These are phyloP conservation scores for Periophthalmus modestus DNA, from an alignment of 2,113 vertebrate species.

Conservation along the genomic window DNA sequence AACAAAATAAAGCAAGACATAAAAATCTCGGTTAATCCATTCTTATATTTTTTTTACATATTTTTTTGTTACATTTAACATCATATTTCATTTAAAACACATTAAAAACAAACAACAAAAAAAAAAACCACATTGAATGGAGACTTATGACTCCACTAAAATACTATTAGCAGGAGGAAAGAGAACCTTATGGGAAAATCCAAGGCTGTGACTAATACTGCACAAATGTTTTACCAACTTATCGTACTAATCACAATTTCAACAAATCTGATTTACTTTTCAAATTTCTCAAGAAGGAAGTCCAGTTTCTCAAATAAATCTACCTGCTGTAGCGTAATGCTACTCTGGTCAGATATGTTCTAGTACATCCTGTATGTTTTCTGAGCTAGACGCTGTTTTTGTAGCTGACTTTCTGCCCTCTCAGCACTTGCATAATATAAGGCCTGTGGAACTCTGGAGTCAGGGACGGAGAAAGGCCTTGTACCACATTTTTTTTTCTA, in stretches of 20 bases:
- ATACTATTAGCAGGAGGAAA: neutral
- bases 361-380: neutral
- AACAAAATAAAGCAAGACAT: too few relatives aligned
- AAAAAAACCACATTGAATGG: too few relatives aligned
- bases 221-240: neutral
- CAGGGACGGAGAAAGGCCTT: neutral
- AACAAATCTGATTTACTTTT: neutral
- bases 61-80: too few relatives aligned
- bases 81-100: too few relatives aligned
- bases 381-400: neutral
- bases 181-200: neutral
- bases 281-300: neutral
- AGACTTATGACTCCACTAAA: too few relatives aligned
- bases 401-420: neutral
- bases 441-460: neutral
- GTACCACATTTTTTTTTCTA: too few relatives aligned
- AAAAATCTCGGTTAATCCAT: too few relatives aligned
- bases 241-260: neutral
- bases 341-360: neutral
- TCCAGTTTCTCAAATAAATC: neutral
- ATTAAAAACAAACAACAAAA: too few relatives aligned
- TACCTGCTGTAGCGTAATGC: neutral
- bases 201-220: neutral
- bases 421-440: neutral
- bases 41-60: too few relatives aligned